These are phyloP conservation scores for Grallaria varia DNA, from an alignment of 2,113 vertebrate species.

Conservation along the genomic window DNA sequence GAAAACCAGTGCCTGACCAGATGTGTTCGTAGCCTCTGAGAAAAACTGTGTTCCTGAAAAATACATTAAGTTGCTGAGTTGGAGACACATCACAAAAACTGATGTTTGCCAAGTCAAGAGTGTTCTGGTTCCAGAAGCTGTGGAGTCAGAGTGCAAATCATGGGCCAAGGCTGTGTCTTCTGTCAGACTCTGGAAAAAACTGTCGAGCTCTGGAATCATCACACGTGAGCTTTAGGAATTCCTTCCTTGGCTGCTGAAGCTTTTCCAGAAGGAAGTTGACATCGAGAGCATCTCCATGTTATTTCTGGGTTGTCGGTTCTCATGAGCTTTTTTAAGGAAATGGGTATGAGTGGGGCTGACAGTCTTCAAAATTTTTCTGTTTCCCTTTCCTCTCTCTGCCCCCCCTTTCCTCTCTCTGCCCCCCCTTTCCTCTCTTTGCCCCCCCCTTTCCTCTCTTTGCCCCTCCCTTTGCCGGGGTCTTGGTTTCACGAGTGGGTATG, in stretches of 20 bases:
- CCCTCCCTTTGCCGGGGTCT: too few species aligned
- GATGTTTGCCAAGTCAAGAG: background rate
- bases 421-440: too few species aligned
- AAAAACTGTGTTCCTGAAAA: background rate
- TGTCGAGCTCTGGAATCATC: background rate
- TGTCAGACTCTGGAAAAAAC: background rate
- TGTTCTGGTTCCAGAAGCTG: background rate
- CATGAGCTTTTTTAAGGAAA: background rate
- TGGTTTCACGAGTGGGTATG: too few species aligned
- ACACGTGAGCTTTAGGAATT: background rate
- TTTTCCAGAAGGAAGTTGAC: background rate
- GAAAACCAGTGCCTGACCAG: background rate
- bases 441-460: too few species aligned
- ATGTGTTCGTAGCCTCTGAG: background rate
- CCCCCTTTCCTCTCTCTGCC: background rate
- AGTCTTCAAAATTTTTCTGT: background rate
- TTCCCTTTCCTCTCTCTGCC: background rate
- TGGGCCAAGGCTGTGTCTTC: background rate
- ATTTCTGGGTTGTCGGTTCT: background rate
- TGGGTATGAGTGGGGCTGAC: background rate
- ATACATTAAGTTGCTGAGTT: background rate
- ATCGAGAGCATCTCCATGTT: rapidly evolving
- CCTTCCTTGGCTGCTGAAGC: background rate
- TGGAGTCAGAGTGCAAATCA: background rate
- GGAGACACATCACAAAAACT: too few species aligned